Percentiles rank a stretch among this genome's conserved stretches.
Evolutionary conservation across 2,888 invertebrate genomes (phyloP).

Genomic region (Nemotelus pantherinus): DNA sequence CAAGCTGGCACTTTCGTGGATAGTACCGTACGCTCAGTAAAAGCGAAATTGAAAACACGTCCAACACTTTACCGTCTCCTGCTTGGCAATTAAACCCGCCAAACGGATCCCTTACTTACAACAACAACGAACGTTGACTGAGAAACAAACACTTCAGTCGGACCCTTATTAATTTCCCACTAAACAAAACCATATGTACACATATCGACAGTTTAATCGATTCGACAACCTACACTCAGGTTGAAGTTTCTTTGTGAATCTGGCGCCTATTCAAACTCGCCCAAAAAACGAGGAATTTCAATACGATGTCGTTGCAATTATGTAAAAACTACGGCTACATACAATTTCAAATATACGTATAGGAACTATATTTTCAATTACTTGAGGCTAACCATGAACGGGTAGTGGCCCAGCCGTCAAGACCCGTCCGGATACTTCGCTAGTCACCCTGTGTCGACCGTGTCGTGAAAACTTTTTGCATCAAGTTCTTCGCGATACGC

Average conservation of each 20-base stretch:
- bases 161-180: too few relatives aligned
- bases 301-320: background rate
- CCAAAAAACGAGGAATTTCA: background rate
- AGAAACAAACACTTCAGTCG: too few relatives aligned
- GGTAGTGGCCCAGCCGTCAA: background rate
- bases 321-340: conserved; percentile 1
- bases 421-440: background rate
- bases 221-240: background rate
- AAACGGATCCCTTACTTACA: too few relatives aligned
- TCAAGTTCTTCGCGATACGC: too few relatives aligned
- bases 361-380: conserved; percentile 34
- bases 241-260: background rate
- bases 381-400: conserved; percentile 49
- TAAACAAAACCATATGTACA: too few relatives aligned
- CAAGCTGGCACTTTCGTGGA: too few relatives aligned
- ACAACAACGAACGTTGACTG: too few relatives aligned
- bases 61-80: too few relatives aligned
- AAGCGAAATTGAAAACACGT: too few relatives aligned
- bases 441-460: background rate
- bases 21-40: too few relatives aligned
- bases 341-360: conserved; percentile 1
- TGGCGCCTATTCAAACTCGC: conserved; percentile 22
- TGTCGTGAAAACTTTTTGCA: too few relatives aligned
- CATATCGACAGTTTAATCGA: background rate
- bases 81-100: too few relatives aligned